Percentiles rank a stretch among this genome's conserved stretches.
Evolutionary conservation across 2,888 invertebrate genomes (phyloP).

Genomic region (Hipparchia semele): DNA sequence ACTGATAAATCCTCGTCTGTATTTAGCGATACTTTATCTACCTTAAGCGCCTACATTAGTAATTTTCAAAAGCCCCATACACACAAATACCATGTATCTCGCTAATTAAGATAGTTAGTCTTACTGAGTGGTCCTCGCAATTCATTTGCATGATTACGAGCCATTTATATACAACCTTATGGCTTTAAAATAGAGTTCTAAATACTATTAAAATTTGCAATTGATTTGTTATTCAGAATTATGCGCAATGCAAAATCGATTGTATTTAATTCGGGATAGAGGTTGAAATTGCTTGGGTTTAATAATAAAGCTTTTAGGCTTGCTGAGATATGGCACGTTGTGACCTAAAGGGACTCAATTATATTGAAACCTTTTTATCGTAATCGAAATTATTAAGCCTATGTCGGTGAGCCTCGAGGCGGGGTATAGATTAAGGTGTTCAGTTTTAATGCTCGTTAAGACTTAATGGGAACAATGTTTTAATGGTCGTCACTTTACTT

Average conservation of each 20-base stretch:
- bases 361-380: slow-evolving; percentile 53
- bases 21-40: slow-evolving; percentile 35
- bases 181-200: slow-evolving; percentile 39
- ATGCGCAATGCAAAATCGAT: slow-evolving; percentile 32
- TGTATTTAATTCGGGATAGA: slow-evolving; percentile 5
- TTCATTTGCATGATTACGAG: slow-evolving; percentile 52
- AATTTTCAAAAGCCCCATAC: slow-evolving; percentile 43
- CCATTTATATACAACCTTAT: slow-evolving; percentile 39
- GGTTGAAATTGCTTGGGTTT: slow-evolving; percentile 21
- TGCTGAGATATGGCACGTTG: slow-evolving; percentile 50
- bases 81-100: slow-evolving; percentile 50
- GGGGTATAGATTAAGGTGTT: slow-evolving; percentile 47
- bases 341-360: slow-evolving; percentile 59
- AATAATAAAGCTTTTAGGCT: slow-evolving; percentile 54
- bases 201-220: slow-evolving; percentile 33
- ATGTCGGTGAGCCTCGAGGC: slow-evolving; percentile 36
- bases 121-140: slow-evolving; percentile 50
- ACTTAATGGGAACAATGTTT: not conserved
- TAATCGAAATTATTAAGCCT: slow-evolving; percentile 51
- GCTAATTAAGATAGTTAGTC: slow-evolving; percentile 60
- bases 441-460: slow-evolving; percentile 46
- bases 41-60: slow-evolving; percentile 45
- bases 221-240: slow-evolving; percentile 31
- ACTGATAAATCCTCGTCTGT: slow-evolving; percentile 25
- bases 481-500: not conserved